These are phyloP conservation scores for Tamias sibiricus DNA, from an alignment of 2,113 vertebrate species.

Conservation along the genomic window DNA sequence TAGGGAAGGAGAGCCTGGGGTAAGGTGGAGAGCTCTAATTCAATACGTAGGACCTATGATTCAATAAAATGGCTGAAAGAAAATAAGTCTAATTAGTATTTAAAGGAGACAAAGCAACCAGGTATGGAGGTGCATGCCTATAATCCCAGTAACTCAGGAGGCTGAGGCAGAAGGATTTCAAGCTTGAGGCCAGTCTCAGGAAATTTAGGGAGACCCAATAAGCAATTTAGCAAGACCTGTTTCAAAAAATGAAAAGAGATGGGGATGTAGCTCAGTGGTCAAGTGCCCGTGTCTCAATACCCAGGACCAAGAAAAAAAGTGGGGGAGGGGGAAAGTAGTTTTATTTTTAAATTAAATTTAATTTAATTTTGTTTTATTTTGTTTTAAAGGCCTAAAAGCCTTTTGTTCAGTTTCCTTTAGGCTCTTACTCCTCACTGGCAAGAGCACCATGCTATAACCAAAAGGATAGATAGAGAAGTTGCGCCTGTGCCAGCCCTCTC, in stretches of 20 bases:
- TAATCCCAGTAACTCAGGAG: no score
- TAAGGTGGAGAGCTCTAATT: neutral
- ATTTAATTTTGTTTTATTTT: neutral
- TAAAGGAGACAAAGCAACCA: conserved; percentile 20
- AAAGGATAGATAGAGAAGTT: neutral
- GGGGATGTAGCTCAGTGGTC: no score
- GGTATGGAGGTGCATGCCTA: no score
- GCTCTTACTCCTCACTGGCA: neutral
- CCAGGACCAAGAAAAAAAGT: no score
- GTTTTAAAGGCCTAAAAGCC: neutral
- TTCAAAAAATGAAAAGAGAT: no score
- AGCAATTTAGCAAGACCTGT: no score
- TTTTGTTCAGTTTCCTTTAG: conserved; percentile 43
- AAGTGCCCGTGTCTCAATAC: no score
- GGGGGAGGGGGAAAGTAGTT: no score
- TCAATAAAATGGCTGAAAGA: neutral
- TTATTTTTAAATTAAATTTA: no score
- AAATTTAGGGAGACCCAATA: no score
- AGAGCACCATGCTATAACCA: neutral
- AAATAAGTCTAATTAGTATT: conserved; percentile 16
- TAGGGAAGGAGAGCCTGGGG: neutral
- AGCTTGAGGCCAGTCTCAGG: no score
- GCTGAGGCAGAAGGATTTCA: no score
- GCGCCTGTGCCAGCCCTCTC: neutral
- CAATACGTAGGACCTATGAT: neutral